Conservation (phyloP, 2,797 vertebrate species). For the Pangasius mekongensis region DNA sequence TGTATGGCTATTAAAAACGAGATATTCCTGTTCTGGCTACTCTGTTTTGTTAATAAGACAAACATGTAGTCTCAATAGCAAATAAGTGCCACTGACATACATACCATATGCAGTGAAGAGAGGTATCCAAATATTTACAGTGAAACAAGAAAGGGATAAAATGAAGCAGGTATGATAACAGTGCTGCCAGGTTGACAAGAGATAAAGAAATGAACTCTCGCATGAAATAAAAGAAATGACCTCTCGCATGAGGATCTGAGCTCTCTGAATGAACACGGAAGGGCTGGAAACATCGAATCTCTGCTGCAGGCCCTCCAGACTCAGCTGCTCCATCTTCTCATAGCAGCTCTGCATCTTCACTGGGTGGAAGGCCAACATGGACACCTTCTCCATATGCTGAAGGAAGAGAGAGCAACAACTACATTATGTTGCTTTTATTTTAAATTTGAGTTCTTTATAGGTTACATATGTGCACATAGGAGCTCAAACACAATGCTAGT, state of each 20-base stretch:
- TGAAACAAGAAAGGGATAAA: not conserved
- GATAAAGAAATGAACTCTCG: constrained; percentile 2
- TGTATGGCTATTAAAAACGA: not conserved
- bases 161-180: constrained; percentile 1
- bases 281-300: constrained; percentile 89
- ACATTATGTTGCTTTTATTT: not conserved
- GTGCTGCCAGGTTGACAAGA: not conserved
- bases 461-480: not conserved
- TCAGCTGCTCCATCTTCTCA: constrained; percentile 90
- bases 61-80: not conserved
- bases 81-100: not conserved
- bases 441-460: not conserved
- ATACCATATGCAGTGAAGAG: not conserved
- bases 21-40: not conserved
- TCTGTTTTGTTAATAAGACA: not conserved
- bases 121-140: not conserved
- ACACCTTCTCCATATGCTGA: constrained; percentile 93
- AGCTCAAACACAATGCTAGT: not conserved
- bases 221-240: constrained; percentile 64
- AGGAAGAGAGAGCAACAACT: not conserved
- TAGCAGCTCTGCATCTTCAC: constrained; percentile 98
- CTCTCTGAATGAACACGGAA: constrained; percentile 89
- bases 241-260: constrained; percentile 96
- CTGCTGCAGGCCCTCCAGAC: constrained; percentile 93
- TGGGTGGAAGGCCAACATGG: constrained; percentile 93